Base-by-base conservation (phyloP, 2,888 invertebrate genomes). In the Oligia strigilis region DNA sequence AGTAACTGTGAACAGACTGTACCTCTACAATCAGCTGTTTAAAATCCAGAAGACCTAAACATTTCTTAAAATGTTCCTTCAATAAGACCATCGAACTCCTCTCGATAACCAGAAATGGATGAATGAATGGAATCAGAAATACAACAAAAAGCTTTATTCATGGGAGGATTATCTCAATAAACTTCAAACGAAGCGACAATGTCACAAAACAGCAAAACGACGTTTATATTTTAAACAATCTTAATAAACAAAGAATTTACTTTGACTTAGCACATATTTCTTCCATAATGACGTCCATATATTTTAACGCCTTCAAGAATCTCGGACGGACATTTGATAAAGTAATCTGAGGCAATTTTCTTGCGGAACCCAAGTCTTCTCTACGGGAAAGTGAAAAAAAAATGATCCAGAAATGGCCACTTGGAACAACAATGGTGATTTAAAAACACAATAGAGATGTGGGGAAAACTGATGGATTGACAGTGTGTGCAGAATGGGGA, bases 391-490 rank as follows among this genome's bases (percentile, higher is more conserved):
- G 82, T 72, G 69, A 73, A 84, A 87, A 66, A 89, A 88, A 89
- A 86, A 86, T 78, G 69, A 77, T 80, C 70, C 78, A 86, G 90
- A 92, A 93, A 94, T 92, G 91, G 91, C 91, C 92, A 93, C 92
- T 94, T 92, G 87, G 87, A 89, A 88, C 90, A 92, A 93, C 93
- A 92, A 94, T 92, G 90, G 87, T 91, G 91, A 91, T 93, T 92
- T 91, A 88, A 87, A 90, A 90, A 90, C 90, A 93, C 91, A 93
- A 93, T 91, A 88, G 91, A 82, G 73, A 84, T 81, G 85, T 73
- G 80, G 89, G 88, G 88, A 77, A 81, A 58, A 85, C 83, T 90
- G 91, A 92, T 90, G 90, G 90, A 90, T 90, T 87, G 86, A 85
- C 85, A 87, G 91, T 88, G 91, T 90, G 91, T 90, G 87, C 86